Conservation (phyloP, 2,113 vertebrate genomes). For the Dromaius novaehollandiae region DNA sequence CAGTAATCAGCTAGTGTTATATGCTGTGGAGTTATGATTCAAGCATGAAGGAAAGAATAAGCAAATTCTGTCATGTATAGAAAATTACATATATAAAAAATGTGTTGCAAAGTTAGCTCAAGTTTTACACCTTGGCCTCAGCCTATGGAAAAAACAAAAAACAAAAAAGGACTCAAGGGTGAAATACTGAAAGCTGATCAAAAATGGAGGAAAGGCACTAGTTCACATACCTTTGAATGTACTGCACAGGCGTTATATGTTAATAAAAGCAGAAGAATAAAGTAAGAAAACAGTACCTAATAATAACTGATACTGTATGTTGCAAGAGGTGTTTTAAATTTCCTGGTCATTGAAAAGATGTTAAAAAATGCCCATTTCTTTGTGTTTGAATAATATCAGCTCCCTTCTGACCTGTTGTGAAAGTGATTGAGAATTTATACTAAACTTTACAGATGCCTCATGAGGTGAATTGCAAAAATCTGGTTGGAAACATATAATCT, state of each 20-base stretch:
- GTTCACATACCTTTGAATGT: conserved; percentile 38
- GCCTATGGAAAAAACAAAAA: not conserved
- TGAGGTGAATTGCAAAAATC: conserved; percentile 58
- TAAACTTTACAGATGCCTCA: conserved; percentile 43
- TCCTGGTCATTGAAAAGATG: conserved; percentile 65
- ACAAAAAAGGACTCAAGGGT: not conserved
- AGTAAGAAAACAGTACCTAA: conserved; percentile 66
- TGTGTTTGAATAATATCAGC: conserved; percentile 47
- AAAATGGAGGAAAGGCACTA: conserved; percentile 53
- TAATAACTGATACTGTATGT: conserved; percentile 44
- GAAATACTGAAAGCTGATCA: conserved; percentile 60
- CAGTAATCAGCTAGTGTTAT: conserved; percentile 14
- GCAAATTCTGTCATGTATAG: not conserved
- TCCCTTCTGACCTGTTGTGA: conserved; percentile 61
- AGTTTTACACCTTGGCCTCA: conserved; percentile 56
- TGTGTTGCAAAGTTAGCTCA: conserved; percentile 14
- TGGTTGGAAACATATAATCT: conserved; percentile 53
- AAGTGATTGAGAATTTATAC: conserved; percentile 56
- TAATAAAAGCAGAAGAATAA: conserved; percentile 69
- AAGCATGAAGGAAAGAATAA: conserved; percentile 39
- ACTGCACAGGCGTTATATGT: conserved; percentile 53
- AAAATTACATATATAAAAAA: conserved; percentile 9
- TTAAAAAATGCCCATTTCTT: conserved; percentile 43
- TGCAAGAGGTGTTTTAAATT: conserved; percentile 68
- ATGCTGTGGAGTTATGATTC: conserved; percentile 21